These are phyloP conservation scores for Ophion slaviceki DNA, from an alignment of 2,888 invertebrate genomes.

Conservation along the genomic window DNA sequence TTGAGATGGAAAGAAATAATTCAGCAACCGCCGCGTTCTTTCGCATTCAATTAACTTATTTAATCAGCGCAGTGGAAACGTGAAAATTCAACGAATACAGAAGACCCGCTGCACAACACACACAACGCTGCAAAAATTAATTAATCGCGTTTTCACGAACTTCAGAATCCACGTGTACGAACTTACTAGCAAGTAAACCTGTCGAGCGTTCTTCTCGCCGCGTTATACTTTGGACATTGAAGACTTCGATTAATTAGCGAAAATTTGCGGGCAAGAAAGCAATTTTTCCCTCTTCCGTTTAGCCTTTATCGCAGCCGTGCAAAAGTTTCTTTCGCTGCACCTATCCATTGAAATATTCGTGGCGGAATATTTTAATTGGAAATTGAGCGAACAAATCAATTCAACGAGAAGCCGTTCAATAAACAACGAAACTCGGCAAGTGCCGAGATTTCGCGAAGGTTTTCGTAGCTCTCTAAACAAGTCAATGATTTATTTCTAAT, in stretches of 20 bases:
- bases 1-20: conserved; percentile 7
- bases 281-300: conserved; percentile 17
- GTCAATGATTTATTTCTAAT: conserved; percentile 69
- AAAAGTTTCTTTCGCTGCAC: conserved; percentile 30
- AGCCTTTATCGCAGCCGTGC: conserved; percentile 4
- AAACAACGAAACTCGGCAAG: background rate
- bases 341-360: background rate
- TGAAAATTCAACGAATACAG: conserved; percentile 15
- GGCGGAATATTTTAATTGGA: too few species aligned
- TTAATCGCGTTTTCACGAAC: conserved; percentile 45
- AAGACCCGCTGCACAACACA: background rate
- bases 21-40: background rate
- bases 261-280: conserved; percentile 18
- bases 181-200: conserved; percentile 10
- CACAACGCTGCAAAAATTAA: conserved; percentile 47
- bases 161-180: conserved; percentile 13
- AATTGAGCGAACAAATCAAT: too few species aligned
- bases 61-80: conserved; percentile 26
- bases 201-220: background rate
- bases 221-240: conserved; percentile 8
- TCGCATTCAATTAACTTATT: conserved; percentile 39
- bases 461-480: conserved; percentile 2
- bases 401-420: background rate
- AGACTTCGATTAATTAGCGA: conserved; percentile 54
- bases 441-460: background rate